Conservation (phyloP, 2,888 invertebrate species). For the Zhuqinia jingwanae region DNA sequence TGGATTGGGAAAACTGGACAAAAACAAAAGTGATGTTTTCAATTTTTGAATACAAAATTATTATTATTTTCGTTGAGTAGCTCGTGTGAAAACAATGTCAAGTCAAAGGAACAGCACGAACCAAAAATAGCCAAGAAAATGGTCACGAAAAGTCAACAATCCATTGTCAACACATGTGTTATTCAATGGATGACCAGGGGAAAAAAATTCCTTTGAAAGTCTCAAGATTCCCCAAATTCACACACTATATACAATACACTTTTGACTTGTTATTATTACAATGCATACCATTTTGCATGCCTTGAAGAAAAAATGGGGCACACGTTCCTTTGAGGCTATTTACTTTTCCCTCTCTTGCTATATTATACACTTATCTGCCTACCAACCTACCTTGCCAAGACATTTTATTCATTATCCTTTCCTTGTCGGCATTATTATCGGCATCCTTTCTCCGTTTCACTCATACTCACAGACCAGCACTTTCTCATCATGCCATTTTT, state of each 20-base stretch:
- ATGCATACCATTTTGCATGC: not conserved
- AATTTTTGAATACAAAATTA: not conserved
- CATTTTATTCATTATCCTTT: not conserved
- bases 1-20: slow-evolving; percentile 24
- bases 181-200: not conserved
- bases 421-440: slow-evolving; percentile 6
- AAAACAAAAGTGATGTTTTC: slow-evolving; percentile 34
- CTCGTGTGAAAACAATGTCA: slow-evolving; percentile 33
- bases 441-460: not conserved
- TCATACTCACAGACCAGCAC: not conserved
- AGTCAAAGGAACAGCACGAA: not conserved
- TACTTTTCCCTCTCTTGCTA: not conserved
- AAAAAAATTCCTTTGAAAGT: not conserved
- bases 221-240: slow-evolving; percentile 15
- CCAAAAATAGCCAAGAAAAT: slow-evolving; percentile 1
- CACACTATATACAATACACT: not conserved
- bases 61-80: not conserved
- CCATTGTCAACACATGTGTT: slow-evolving; percentile 30
- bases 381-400: not conserved
- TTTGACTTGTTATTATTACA: not conserved
- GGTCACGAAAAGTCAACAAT: slow-evolving; percentile 55
- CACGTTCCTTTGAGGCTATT: slow-evolving; percentile 32
- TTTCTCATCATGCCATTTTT: slow-evolving; percentile 7
- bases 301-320: slow-evolving; percentile 17
- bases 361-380: not conserved